Evolutionary conservation across 2,797 vertebrate genomes (phyloP).

Genomic region (Crypturellus tataupa): DNA sequence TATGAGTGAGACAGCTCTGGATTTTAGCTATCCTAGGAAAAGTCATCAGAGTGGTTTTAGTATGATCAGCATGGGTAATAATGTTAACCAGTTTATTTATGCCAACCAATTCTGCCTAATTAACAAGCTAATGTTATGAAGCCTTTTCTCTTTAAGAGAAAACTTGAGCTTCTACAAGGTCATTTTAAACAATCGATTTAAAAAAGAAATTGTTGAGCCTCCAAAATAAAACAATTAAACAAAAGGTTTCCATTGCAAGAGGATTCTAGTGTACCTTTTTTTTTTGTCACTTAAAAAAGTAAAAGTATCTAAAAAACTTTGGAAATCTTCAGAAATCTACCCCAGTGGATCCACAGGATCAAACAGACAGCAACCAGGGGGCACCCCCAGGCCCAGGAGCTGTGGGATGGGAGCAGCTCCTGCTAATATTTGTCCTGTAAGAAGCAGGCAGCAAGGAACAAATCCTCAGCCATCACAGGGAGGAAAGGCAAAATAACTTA

Average conservation of each 20-base stretch:
- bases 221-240: neutral
- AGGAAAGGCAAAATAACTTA: neutral
- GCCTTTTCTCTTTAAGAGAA: neutral
- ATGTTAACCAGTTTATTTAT: conserved; percentile 4
- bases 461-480: neutral
- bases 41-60: neutral
- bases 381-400: too few species aligned
- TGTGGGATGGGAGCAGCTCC: neutral
- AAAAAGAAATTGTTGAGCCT: conserved; percentile 8
- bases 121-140: conserved; percentile 4
- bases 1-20: neutral
- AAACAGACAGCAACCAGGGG: neutral
- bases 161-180: conserved; percentile 14
- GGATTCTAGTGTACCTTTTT: neutral
- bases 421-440: neutral
- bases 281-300: neutral
- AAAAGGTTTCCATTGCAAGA: neutral
- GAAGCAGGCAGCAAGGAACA: neutral
- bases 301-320: neutral
- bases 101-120: conserved; percentile 14
- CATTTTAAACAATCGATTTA: conserved; percentile 18
- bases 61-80: neutral
- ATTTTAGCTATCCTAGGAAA: neutral
- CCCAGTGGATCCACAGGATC: neutral
- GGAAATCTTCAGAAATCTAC: neutral